Percentiles rank a stretch among this genome's conserved stretches.
These are phyloP conservation scores for Todiramphus chloris DNA, from an alignment of 2,113 vertebrate species.

Conservation along the genomic window DNA sequence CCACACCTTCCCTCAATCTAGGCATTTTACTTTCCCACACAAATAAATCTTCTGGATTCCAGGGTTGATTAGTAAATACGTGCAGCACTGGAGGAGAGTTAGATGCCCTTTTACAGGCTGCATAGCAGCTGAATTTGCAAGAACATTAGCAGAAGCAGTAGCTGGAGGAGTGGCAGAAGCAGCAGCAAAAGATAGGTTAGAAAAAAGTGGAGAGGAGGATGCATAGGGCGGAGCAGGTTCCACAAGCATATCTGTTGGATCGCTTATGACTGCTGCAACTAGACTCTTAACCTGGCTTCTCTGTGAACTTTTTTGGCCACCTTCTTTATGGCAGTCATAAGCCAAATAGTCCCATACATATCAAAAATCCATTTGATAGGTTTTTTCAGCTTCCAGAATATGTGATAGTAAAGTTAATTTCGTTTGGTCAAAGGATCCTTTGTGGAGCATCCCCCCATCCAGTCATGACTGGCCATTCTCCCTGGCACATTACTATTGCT, in stretches of 20 bases:
- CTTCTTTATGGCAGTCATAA: neutral
- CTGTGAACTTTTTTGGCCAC: neutral
- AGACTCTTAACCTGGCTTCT: rapidly evolving
- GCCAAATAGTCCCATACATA: neutral
- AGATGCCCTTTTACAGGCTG: neutral
- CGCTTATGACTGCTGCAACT: neutral
- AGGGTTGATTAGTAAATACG: neutral
- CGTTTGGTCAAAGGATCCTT: neutral
- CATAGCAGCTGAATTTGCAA: neutral
- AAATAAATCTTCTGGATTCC: neutral
- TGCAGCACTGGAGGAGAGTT: neutral
- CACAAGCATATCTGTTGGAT: neutral
- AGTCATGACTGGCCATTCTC: neutral
- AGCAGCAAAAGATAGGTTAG: neutral
- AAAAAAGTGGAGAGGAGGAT: neutral
- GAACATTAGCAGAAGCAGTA: neutral
- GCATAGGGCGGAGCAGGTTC: neutral
- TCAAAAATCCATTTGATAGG: neutral
- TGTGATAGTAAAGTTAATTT: neutral
- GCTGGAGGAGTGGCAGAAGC: neutral
- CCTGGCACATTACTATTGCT: neutral
- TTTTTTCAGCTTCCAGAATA: neutral
- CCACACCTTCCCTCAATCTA: neutral
- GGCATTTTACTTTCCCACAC: neutral
- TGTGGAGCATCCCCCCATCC: rapidly evolving